These are phyloP conservation scores for Pammene fasciana DNA, from an alignment of 2,888 invertebrate genomes.

Conservation along the genomic window DNA sequence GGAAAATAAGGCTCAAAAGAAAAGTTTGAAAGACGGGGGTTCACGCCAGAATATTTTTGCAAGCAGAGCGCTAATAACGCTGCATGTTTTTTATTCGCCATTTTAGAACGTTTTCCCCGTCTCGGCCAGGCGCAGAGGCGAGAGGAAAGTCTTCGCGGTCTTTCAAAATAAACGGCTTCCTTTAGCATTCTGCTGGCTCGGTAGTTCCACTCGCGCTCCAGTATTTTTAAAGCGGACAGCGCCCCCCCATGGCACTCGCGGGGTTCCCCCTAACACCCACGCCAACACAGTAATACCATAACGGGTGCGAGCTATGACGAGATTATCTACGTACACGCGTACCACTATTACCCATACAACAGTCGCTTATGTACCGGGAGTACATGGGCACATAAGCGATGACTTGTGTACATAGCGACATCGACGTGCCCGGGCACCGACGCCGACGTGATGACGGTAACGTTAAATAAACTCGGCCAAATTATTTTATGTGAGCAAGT, in stretches of 20 bases:
- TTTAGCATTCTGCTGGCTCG: conserved; percentile 70
- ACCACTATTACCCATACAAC: conserved; percentile 69
- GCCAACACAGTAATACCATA: conserved; percentile 81
- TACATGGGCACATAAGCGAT: conserved; percentile 74
- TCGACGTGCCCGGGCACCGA: conserved; percentile 72
- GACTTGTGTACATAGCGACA: conserved; percentile 75
- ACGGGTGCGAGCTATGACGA: conserved; percentile 83
- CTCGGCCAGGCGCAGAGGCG: conserved; percentile 58
- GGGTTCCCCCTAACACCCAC: conserved; percentile 56
- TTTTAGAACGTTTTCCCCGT: conserved; percentile 64
- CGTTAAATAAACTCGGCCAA: conserved; percentile 48
- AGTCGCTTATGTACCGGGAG: conserved; percentile 68
- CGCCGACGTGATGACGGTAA: conserved; percentile 72
- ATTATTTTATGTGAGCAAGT: conserved; percentile 13
- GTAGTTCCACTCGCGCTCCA: conserved; percentile 72
- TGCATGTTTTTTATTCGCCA: conserved; percentile 58
- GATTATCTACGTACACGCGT: conserved; percentile 81
- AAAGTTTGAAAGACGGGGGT: neutral
- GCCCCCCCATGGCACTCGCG: conserved; percentile 74
- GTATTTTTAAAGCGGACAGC: conserved; percentile 82
- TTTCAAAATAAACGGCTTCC: conserved; percentile 79
- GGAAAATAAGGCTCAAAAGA: conserved; percentile 23
- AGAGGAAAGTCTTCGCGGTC: conserved; percentile 65
- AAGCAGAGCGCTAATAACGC: conserved; percentile 60
- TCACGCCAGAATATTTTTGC: conserved; percentile 58